phyloP scores from a whole-genome alignment of 2,113 vertebrate species.

The Lutjanus erythropterus region DNA sequence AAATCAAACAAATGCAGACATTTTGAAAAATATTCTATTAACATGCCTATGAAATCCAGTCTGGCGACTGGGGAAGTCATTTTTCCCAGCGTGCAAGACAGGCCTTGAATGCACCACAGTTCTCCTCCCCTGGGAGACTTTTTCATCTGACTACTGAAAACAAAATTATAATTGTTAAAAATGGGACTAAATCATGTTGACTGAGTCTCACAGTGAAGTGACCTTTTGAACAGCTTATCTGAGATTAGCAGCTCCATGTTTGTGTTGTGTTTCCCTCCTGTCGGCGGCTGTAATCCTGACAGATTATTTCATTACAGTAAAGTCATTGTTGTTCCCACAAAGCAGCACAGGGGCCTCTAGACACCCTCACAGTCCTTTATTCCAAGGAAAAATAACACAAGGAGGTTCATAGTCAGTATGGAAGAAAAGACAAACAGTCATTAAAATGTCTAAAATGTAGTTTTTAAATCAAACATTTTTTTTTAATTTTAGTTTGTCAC shows the following conservation, averaged over 20 bases:
- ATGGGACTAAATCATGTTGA: not conserved
- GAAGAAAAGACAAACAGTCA: no score
- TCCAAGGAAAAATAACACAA: no score
- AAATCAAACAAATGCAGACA: not conserved
- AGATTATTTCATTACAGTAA: constrained; percentile 56
- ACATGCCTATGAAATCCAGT: not conserved
- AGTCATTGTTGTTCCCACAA: constrained; percentile 62
- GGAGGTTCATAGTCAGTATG: no score
- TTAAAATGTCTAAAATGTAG: no score
- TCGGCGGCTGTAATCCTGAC: constrained; percentile 46
- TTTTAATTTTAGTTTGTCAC: no score
- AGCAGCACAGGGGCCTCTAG: constrained; percentile 3
- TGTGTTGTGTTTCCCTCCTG: constrained; percentile 49
- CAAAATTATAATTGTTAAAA: constrained; percentile 3
- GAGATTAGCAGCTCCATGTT: constrained; percentile 51
- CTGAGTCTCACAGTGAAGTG: not conserved
- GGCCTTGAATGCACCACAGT: constrained; percentile 32
- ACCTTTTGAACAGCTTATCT: constrained; percentile 53
- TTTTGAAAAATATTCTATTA: not conserved
- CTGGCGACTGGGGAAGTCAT: not conserved
- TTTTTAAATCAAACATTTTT: no score
- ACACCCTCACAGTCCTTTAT: not conserved
- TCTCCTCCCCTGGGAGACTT: not conserved
- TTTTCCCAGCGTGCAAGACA: not conserved
- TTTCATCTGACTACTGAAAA: not conserved